A percentile compares a stretch with the other conserved stretches of the same genome.
Conservation (phyloP, 2,888 invertebrate genomes). For the Gonocerus acuteangulatus region DNA sequence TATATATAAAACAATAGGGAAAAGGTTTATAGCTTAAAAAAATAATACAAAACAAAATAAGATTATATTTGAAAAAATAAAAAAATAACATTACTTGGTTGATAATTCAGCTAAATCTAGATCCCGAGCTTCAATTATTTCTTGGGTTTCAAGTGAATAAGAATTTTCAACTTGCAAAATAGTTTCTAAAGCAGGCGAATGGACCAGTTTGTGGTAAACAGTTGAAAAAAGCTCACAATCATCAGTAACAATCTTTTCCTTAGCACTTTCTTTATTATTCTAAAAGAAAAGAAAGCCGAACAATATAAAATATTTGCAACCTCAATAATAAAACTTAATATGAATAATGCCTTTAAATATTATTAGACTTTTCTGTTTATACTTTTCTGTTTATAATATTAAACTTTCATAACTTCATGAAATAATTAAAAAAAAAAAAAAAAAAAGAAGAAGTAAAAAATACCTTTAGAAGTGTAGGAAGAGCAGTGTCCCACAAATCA, state of each 20-base stretch:
- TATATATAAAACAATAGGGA: too few species aligned
- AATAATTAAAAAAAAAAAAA: too few species aligned
- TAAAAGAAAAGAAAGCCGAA: not conserved
- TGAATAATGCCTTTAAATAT: too few species aligned
- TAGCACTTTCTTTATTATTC: not conserved
- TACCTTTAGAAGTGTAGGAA: too few species aligned
- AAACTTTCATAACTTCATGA: too few species aligned
- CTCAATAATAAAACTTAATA: not conserved
- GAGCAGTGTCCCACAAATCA: constrained; percentile 70
- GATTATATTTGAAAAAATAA: too few species aligned
- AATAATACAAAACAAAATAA: too few species aligned
- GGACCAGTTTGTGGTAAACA: constrained; percentile 72
- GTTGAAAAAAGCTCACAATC: constrained; percentile 81
- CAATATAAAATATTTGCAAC: not conserved
- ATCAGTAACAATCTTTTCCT: constrained; percentile 42
- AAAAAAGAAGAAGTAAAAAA: too few species aligned
- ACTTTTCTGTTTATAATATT: too few species aligned
- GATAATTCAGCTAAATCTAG: constrained; percentile 62
- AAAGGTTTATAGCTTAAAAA: too few species aligned
- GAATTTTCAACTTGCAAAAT: constrained; percentile 81
- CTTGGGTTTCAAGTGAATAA: constrained; percentile 71
- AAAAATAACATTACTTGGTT: constrained; percentile 47
- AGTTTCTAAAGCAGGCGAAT: constrained; percentile 78
- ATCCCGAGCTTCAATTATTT: constrained; percentile 64
- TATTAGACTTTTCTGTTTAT: too few species aligned